phyloP scores from a whole-genome alignment of 2,113 vertebrate species.

The Spilogale gracilis region DNA sequence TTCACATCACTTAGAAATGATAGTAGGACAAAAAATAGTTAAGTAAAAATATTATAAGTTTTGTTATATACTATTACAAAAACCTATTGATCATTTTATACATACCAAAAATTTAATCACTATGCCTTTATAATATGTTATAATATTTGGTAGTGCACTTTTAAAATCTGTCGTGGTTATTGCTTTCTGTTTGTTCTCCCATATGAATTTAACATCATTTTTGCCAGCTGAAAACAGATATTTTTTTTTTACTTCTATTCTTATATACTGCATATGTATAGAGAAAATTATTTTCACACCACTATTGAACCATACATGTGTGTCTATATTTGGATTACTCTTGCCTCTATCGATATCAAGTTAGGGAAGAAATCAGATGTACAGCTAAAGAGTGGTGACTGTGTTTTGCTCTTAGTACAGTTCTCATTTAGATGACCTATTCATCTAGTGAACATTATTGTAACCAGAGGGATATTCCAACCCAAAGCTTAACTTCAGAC shows the following conservation, averaged over 20 bases:
- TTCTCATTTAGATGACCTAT: not conserved
- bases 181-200: not conserved
- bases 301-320: not conserved
- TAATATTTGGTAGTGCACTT: not conserved
- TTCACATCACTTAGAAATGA: constrained; percentile 35
- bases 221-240: not conserved
- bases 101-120: not conserved
- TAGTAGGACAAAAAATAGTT: not conserved
- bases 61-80: not conserved
- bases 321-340: not conserved
- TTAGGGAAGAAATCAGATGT: not conserved
- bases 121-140: not conserved
- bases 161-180: not conserved
- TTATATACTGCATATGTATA: not conserved
- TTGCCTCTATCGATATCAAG: not conserved
- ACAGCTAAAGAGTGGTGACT: not conserved
- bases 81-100: not conserved
- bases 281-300: not conserved
- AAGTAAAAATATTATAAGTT: constrained; percentile 1
- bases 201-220: not conserved
- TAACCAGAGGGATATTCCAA: not conserved
- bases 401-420: not conserved
- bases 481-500: not conserved
- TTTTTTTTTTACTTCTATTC: not conserved
- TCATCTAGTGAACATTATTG: not conserved